Evolutionary conservation across 35 echinoderm and acorn worm genomes (phyloP).

Genomic region (Stichopus chloronotus): DNA sequence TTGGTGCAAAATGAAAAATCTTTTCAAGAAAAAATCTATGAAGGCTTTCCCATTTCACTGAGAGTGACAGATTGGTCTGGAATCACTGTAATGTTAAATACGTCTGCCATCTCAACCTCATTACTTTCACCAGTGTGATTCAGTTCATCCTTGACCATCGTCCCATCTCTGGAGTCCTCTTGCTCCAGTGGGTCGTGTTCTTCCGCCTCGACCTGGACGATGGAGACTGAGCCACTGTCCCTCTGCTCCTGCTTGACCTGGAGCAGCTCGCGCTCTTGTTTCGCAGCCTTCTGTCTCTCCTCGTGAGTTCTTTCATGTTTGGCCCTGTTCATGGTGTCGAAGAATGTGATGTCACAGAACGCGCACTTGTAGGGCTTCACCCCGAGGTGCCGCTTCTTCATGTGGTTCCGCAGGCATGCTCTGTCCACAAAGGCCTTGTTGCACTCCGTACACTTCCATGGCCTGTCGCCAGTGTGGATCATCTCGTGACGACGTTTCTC

Average conservation of each 20-base stretch:
- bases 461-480: conserved; percentile 52
- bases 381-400: conserved; percentile 36
- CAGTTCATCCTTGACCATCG: conserved; percentile 1
- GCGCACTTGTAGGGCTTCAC: conserved; percentile 51
- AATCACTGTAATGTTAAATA: conserved; percentile 48
- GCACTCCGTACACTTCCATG: conserved; percentile 54
- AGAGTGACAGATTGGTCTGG: conserved; percentile 22
- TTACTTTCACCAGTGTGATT: not conserved
- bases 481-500: conserved; percentile 57
- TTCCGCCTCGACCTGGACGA: conserved; percentile 9
- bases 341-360: conserved; percentile 52
- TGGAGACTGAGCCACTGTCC: not conserved
- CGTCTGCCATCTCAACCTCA: conserved; percentile 28
- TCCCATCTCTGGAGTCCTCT: not conserved
- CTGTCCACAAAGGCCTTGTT: conserved; percentile 48
- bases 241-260: conserved; percentile 22
- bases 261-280: not conserved
- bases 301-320: conserved; percentile 42
- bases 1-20: not conserved
- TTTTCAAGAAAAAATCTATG: not conserved
- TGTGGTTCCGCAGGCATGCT: conserved; percentile 48
- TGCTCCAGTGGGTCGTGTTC: too few relatives aligned
- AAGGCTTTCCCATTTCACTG: not conserved
- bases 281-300: conserved; percentile 35
- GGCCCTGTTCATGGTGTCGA: conserved; percentile 38